Percentiles rank a stretch among this genome's conserved stretches.
Conservation (phyloP, 2,797 vertebrate genomes). For the Dromococcyx pavoninus region DNA sequence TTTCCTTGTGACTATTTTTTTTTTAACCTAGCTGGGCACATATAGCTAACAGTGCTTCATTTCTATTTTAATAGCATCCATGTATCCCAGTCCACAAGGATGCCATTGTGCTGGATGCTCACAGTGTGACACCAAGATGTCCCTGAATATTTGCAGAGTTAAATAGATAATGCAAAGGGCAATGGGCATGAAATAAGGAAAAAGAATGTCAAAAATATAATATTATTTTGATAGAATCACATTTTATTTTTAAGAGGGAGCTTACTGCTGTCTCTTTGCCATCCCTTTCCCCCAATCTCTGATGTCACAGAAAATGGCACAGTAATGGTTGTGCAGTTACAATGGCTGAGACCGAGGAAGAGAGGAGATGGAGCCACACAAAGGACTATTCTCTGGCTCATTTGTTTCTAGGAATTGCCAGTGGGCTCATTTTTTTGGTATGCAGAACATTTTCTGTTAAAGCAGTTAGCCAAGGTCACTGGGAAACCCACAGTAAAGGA, state of each 20-base stretch:
- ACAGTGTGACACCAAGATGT: background rate
- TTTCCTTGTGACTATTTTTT: background rate
- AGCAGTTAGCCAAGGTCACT: conserved; percentile 39
- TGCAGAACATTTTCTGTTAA: conserved; percentile 1
- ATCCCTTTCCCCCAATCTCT: background rate
- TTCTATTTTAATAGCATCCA: background rate
- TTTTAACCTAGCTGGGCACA: background rate
- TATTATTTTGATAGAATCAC: background rate
- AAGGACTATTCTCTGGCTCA: background rate
- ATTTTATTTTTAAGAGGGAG: background rate
- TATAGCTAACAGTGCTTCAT: background rate
- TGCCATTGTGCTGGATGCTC: background rate
- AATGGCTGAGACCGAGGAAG: background rate
- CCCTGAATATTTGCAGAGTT: background rate
- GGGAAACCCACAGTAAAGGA: conserved; percentile 34
- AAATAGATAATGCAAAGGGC: background rate
- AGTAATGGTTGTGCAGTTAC: background rate
- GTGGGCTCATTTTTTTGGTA: background rate
- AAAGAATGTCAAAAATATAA: background rate
- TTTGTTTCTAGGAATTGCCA: conserved; percentile 31
- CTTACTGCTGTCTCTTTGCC: background rate
- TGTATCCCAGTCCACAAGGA: background rate
- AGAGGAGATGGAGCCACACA: background rate
- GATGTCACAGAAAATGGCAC: background rate
- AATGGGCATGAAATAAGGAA: background rate